A percentile compares a stretch with the other conserved stretches of the same genome.
Conservation (phyloP, 2,113 vertebrate genomes). For the Alaudala cheleensis region DNA sequence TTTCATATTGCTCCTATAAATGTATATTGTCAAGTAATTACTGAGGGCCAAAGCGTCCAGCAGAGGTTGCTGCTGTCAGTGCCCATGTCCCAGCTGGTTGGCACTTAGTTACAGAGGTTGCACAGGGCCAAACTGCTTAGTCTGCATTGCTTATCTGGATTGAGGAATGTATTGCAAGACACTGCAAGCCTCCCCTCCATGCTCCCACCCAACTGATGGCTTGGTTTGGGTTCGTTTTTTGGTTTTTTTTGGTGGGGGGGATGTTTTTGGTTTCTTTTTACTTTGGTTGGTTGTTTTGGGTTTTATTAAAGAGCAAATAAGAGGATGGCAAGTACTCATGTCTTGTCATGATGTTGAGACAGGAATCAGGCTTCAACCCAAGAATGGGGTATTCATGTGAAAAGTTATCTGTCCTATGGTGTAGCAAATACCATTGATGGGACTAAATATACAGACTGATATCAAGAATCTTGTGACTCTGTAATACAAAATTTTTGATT, state of each 20-base stretch:
- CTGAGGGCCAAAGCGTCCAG: neutral
- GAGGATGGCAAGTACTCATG: neutral
- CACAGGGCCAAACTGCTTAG: neutral
- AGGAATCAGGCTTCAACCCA: neutral
- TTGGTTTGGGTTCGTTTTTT: too few species aligned
- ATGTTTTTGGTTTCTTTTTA: neutral
- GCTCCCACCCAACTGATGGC: fast-evolving
- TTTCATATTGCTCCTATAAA: neutral
- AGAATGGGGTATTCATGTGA: neutral
- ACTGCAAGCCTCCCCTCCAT: neutral
- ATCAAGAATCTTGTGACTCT: neutral
- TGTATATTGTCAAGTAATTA: neutral
- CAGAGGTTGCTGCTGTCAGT: neutral
- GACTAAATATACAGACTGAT: neutral
- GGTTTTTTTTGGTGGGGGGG: neutral
- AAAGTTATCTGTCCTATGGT: neutral
- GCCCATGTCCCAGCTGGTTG: fast-evolving
- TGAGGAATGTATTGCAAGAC: neutral
- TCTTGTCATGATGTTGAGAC: neutral
- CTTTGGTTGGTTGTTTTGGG: neutral
- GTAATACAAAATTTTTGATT: neutral
- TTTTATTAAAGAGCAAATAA: neutral
- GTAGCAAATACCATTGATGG: neutral
- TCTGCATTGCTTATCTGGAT: neutral
- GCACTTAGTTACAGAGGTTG: neutral